Evolutionary conservation across 37 sponge, comb jelly and placozoan species (phyloP), one percentile per base, ranked within the genome.

Genomic region (Halichondria panicea): DNA sequence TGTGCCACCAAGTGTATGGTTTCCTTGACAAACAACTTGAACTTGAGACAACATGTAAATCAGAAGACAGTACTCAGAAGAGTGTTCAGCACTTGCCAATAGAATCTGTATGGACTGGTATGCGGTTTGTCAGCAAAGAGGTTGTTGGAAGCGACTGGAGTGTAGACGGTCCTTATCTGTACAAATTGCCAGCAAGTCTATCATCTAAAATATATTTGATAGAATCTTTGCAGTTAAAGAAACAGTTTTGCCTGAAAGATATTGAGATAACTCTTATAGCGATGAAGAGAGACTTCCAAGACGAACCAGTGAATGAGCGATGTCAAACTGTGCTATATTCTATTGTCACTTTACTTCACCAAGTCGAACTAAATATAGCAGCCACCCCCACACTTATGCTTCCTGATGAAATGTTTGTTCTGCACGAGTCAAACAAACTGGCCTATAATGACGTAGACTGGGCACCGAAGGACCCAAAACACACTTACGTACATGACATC

Each of bases 401-500:
- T 3, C 82, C 82, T 38, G 77, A 87, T 59, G 61, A 70, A 24
- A 31, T 28, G 0, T 81, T 43, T 62, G 40, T 74, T 43, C 34
- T 87, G 25, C 56, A n/a, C 28, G 50, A 39, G 22, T 82, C 75
- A 7, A 24, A 55, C 21, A 41, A 68, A 18, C 34, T 87, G 22
- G 62, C 82, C 8, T 81, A 61, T 62, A 81, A 87, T 69, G 88
- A 87, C 54, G 69, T 76, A 9, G 64, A 59, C 21, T 80, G 81
- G 76, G 55, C 52, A 39, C 50, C 63, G 61, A 27, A 28, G 24
- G 75, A 74, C 9, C 45, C 70, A 15, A 28, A 59, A 18, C 36
- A 39, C 1, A 52, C 4, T 0, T 80, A 55, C 50, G 60, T 86
- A 0, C 42, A 79, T 27, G 40, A 57, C 18, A 74, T 24, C 7